A percentile compares a stretch with the other conserved stretches of the same genome.
These are phyloP conservation scores for Mungos mungo DNA, from an alignment of 2,113 vertebrate species.

Conservation along the genomic window DNA sequence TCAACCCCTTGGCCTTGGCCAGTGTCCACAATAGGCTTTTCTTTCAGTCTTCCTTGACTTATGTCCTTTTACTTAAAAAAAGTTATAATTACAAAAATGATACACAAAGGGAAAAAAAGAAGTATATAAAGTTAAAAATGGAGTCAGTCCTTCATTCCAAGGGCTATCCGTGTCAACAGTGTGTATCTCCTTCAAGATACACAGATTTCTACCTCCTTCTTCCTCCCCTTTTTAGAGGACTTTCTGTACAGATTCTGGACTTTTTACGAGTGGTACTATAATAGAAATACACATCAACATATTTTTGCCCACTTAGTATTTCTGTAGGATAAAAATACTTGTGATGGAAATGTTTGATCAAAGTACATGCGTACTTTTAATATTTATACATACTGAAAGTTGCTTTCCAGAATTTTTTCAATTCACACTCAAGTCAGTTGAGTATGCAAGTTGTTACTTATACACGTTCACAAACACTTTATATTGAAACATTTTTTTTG, in stretches of 20 bases:
- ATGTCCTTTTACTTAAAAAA: background rate
- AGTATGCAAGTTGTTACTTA: background rate
- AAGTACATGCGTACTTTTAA: slow-evolving; percentile 7
- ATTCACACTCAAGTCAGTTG: slow-evolving; percentile 15
- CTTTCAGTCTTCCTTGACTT: background rate
- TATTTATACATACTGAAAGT: slow-evolving; percentile 29
- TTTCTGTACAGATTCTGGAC: background rate
- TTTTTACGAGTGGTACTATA: background rate
- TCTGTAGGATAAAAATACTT: background rate
- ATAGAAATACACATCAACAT: background rate
- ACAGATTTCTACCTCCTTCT: too few species aligned
- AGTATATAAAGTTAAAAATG: background rate
- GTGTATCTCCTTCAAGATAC: background rate
- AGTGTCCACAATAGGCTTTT: background rate
- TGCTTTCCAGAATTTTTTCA: slow-evolving; percentile 42
- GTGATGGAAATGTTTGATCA: background rate
- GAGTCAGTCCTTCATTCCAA: background rate
- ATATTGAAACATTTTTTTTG: slow-evolving; percentile 1
- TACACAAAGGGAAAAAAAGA: background rate
- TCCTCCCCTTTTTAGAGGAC: background rate
- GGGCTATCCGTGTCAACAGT: background rate
- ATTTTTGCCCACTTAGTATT: slow-evolving; percentile 9
- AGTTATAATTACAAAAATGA: background rate
- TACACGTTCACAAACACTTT: background rate
- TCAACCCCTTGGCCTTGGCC: background rate